phyloP scores from a whole-genome alignment of 2,888 invertebrate species.

The Ophion costatus region DNA sequence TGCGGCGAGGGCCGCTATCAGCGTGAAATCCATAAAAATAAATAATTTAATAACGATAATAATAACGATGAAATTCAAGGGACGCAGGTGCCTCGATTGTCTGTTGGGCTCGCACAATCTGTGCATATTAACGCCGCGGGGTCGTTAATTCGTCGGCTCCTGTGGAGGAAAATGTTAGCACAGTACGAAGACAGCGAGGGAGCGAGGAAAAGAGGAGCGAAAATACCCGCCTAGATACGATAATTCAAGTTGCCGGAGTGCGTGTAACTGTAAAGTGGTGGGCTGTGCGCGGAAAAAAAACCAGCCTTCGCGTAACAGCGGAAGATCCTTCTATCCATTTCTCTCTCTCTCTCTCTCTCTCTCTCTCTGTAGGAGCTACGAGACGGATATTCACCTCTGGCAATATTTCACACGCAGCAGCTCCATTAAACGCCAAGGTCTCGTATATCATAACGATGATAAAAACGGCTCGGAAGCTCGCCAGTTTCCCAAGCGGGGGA shows the following conservation, averaged over 20 bases:
- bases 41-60: constrained; percentile 9
- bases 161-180: constrained; percentile 34
- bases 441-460: constrained; percentile 44
- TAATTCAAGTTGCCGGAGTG: constrained; percentile 46
- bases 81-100: constrained; percentile 11
- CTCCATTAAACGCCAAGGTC: constrained; percentile 34
- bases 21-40: constrained; percentile 5
- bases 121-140: constrained; percentile 34
- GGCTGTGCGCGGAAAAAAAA: constrained; percentile 19
- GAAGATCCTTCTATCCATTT: constrained; percentile 22
- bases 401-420: constrained; percentile 57
- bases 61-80: constrained; percentile 19
- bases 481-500: constrained; percentile 37
- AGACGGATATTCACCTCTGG: constrained; percentile 51
- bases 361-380: neutral
- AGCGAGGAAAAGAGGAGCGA: constrained; percentile 9
- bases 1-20: constrained; percentile 21
- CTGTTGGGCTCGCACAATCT: constrained; percentile 6
- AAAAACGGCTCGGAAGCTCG: constrained; percentile 50
- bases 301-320: constrained; percentile 33
- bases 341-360: neutral
- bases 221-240: constrained; percentile 23
- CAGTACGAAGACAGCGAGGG: neutral
- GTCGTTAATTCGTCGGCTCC: constrained; percentile 47
- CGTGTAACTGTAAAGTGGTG: constrained; percentile 53